Conservation (phyloP, 2,797 vertebrate species). For the Chloroceryle amazona region DNA sequence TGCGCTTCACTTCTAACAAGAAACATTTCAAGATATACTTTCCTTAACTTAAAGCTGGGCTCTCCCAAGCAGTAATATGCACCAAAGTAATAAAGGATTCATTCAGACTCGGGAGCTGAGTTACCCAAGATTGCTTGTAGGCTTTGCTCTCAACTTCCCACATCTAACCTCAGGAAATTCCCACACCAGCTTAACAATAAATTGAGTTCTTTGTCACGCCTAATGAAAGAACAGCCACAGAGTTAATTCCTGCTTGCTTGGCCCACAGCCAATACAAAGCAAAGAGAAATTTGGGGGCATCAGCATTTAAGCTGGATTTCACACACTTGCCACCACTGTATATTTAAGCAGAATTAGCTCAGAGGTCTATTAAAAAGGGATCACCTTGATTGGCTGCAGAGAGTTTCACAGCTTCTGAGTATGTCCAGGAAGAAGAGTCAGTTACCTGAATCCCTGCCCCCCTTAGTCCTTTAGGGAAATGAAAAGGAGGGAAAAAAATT, state of each 20-base stretch:
- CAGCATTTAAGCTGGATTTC: conserved; percentile 28
- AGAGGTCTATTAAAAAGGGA: not conserved
- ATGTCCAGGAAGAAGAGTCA: not conserved
- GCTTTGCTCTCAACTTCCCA: conserved; percentile 41
- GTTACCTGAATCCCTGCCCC: not conserved
- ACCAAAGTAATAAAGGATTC: not conserved
- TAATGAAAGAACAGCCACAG: conserved; percentile 41
- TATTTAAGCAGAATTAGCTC: not conserved
- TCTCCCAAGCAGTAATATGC: not conserved
- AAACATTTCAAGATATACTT: not conserved
- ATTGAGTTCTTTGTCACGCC: conserved; percentile 47
- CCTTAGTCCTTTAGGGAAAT: not conserved
- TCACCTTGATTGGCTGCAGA: not conserved
- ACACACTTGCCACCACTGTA: not conserved
- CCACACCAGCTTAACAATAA: conserved; percentile 38
- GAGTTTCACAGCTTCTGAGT: not conserved
- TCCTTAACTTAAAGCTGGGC: not conserved
- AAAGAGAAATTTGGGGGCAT: conserved; percentile 22
- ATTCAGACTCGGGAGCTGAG: not conserved
- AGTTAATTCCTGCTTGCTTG: conserved; percentile 41
- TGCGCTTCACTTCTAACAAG: not conserved
- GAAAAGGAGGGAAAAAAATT: not conserved
- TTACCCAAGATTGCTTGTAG: not conserved
- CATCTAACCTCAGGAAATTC: conserved; percentile 53
- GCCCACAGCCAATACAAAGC: not conserved